phyloP scores from a whole-genome alignment of 2,888 invertebrate genomes.

The Selenia dentaria region DNA sequence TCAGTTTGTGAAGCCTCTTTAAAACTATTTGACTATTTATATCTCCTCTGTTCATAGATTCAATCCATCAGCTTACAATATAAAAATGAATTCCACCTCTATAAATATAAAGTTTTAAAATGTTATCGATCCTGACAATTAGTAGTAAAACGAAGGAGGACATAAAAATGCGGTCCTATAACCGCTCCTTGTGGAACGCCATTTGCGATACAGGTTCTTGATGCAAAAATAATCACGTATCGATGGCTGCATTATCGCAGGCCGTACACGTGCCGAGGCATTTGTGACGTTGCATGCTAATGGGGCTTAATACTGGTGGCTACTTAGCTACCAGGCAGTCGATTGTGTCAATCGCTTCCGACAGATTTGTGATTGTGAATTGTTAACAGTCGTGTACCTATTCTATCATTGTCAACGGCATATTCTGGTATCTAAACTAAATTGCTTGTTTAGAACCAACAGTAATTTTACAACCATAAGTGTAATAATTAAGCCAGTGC shows the following conservation, averaged over 20 bases:
- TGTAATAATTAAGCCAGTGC: too few species aligned
- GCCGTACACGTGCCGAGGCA: constrained; percentile 56
- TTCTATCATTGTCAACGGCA: too few species aligned
- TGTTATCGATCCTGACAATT: constrained; percentile 20
- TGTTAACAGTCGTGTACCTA: background rate
- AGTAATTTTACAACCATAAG: too few species aligned
- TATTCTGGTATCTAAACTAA: too few species aligned
- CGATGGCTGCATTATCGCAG: constrained; percentile 37
- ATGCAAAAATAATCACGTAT: constrained; percentile 47
- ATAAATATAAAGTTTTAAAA: constrained; percentile 16
- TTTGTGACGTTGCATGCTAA: constrained; percentile 43
- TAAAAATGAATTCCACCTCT: too few species aligned
- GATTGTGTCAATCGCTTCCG: constrained; percentile 49
- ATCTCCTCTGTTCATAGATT: too few species aligned
- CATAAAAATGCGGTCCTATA: constrained; percentile 47
- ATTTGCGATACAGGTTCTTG: constrained; percentile 29
- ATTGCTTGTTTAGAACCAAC: too few species aligned
- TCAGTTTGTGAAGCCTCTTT: too few species aligned
- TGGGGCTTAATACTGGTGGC: constrained; percentile 25
- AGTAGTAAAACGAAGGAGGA: constrained; percentile 28
- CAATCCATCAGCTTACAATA: too few species aligned
- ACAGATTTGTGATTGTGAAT: constrained; percentile 45
- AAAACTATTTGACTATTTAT: too few species aligned
- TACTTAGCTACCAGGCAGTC: constrained; percentile 40
- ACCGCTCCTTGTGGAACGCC: constrained; percentile 41